These are phyloP conservation scores for Thysanoteuthis rhombus DNA, from an alignment of 2,888 invertebrate species.

Conservation along the genomic window DNA sequence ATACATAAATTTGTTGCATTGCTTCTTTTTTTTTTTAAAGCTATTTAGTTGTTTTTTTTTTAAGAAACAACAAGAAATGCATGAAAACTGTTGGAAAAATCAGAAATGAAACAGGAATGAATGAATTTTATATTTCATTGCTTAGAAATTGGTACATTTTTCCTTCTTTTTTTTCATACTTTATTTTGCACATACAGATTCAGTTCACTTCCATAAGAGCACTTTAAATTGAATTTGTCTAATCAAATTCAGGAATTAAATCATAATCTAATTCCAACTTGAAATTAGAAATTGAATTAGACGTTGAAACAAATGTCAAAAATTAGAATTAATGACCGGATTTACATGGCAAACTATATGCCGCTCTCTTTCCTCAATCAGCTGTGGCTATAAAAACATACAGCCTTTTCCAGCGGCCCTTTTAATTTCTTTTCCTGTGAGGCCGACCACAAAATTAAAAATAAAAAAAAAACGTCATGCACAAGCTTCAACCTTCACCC, in stretches of 20 bases:
- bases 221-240: not conserved
- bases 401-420: not conserved
- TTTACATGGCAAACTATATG: not conserved
- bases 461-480: not conserved
- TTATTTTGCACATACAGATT: not conserved
- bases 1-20: not conserved
- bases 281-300: constrained; percentile 12
- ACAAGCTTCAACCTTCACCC: too few relatives aligned
- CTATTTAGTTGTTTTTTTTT: not conserved
- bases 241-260: not conserved
- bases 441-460: not conserved
- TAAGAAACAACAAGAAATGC: not conserved
- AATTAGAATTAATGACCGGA: constrained; percentile 12
- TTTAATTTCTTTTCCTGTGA: not conserved
- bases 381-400: not conserved
- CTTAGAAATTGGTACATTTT: not conserved
- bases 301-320: not conserved
- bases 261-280: constrained; percentile 12
- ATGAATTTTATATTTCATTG: not conserved
- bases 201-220: not conserved
- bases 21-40: not conserved
- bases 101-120: not conserved
- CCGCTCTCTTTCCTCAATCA: not conserved
- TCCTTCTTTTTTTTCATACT: not conserved
- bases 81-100: constrained; percentile 12